Conservation (phyloP, 2,888 invertebrate species). For the Dione vanillae region DNA sequence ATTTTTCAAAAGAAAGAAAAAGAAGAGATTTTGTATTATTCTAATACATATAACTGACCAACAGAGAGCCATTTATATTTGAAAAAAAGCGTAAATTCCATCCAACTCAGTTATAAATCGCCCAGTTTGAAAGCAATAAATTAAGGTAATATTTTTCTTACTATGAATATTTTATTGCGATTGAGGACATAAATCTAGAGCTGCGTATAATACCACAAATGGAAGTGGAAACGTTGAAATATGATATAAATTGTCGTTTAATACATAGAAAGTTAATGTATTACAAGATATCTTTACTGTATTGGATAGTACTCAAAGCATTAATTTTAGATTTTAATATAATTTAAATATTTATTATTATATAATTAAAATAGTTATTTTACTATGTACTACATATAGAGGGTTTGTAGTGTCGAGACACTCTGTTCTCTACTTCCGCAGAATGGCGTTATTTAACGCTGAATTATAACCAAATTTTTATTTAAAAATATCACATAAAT, state of each 20-base stretch:
- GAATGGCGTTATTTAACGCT: too few species aligned
- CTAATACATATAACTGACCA: neutral
- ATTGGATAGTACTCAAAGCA: neutral
- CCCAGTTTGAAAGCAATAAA: conserved; percentile 21
- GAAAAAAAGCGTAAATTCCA: neutral
- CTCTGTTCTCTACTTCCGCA: too few species aligned
- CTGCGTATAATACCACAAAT: conserved; percentile 19
- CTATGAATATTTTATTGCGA: conserved; percentile 29
- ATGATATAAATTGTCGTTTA: conserved; percentile 8
- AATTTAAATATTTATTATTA: too few species aligned
- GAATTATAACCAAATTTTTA: neutral
- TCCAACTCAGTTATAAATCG: conserved; percentile 12
- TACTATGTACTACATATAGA: too few species aligned
- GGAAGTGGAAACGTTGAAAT: conserved; percentile 26
- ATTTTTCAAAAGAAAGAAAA: too few species aligned
- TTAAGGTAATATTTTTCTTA: conserved; percentile 26
- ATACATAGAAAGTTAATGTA: conserved; percentile 5
- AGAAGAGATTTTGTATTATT: too few species aligned
- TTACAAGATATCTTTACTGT: neutral
- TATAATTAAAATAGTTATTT: too few species aligned
- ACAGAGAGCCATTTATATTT: neutral
- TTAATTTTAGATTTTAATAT: neutral
- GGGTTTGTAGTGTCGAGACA: too few species aligned
- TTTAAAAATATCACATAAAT: neutral
- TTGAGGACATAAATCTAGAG: conserved; percentile 18